These are phyloP conservation scores for Heliconius ismenius DNA, from an alignment of 2,888 invertebrate species.

Conservation along the genomic window DNA sequence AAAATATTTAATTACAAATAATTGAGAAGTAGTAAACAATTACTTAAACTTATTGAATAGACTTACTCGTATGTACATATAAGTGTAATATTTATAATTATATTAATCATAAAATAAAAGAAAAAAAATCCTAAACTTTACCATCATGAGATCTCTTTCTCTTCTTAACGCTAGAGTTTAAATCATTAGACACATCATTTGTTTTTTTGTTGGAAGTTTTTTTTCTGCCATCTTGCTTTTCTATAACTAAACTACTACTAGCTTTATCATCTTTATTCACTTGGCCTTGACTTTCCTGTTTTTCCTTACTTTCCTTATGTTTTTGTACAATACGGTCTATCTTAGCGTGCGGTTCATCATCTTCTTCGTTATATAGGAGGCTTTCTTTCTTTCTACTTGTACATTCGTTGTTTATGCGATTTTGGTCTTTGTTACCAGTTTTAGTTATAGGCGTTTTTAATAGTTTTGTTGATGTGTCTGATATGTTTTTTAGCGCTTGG, in stretches of 20 bases:
- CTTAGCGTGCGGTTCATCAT: constrained; percentile 63
- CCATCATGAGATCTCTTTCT: constrained; percentile 28
- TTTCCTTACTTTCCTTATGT: constrained; percentile 58
- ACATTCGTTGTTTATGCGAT: constrained; percentile 20
- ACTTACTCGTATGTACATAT: no score
- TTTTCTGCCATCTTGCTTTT: background rate
- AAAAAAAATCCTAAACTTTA: constrained; percentile 16
- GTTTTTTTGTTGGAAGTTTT: background rate
- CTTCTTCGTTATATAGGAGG: constrained; percentile 77
- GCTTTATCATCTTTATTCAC: constrained; percentile 20
- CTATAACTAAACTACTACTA: constrained; percentile 27
- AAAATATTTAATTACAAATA: no score
- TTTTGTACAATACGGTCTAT: constrained; percentile 69
- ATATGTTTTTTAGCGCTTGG: constrained; percentile 63
- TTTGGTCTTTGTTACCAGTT: constrained; percentile 28
- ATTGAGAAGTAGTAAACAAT: no score
- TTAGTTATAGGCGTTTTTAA: constrained; percentile 59
- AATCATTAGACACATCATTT: background rate
- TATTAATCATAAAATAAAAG: background rate
- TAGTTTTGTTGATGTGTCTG: constrained; percentile 59
- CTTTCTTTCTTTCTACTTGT: constrained; percentile 60
- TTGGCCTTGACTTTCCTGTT: constrained; percentile 28
- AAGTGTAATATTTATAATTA: no score
- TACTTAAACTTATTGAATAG: no score
- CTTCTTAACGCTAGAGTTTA: constrained; percentile 11